These are phyloP conservation scores for Spinus olivaceus DNA, from an alignment of 2,797 vertebrate species.

Conservation along the genomic window DNA sequence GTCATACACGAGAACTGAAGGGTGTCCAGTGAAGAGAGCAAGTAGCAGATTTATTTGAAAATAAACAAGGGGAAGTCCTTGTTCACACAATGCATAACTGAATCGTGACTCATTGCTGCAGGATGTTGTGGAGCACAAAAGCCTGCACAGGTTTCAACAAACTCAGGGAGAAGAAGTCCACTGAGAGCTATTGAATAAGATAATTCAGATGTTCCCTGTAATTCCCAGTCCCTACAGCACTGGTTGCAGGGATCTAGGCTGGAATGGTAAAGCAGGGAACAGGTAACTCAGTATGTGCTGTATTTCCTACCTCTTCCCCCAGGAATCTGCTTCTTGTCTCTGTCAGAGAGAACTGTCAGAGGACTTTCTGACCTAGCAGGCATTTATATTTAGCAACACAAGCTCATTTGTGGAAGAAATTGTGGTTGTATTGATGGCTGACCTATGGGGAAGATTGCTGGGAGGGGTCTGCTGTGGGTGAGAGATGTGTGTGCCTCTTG, in stretches of 20 bases:
- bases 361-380: neutral
- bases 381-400: neutral
- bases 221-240: neutral
- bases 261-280: neutral
- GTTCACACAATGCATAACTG: constrained; percentile 41
- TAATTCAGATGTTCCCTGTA: neutral
- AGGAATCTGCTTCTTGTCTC: neutral
- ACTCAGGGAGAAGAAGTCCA: neutral
- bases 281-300: neutral
- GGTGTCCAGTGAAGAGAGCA: neutral
- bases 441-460: neutral
- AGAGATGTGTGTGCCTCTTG: neutral
- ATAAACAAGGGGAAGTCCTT: constrained; percentile 50
- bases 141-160: constrained; percentile 13
- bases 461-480: neutral
- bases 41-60: constrained; percentile 28
- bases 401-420: neutral
- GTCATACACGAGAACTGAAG: neutral
- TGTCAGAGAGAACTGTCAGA: neutral
- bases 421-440: neutral
- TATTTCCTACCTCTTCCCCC: neutral
- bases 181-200: neutral
- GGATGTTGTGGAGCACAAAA: constrained; percentile 20
- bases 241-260: neutral
- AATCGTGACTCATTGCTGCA: constrained; percentile 29